These are phyloP conservation scores for Limanda limanda DNA, from an alignment of 2,113 vertebrate genomes.

Conservation along the genomic window DNA sequence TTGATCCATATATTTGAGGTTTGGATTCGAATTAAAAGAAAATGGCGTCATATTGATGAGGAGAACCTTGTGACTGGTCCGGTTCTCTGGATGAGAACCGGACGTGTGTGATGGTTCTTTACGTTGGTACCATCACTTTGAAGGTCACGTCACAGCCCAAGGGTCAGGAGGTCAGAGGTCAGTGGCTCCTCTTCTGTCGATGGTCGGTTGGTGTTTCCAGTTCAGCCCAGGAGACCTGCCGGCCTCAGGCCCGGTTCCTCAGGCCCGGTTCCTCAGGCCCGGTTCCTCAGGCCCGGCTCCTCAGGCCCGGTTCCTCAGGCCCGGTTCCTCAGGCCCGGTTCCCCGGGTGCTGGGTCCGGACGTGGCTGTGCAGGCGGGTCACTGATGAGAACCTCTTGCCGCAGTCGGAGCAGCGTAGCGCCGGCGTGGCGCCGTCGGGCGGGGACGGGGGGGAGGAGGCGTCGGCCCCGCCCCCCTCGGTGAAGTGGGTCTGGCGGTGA, in stretches of 20 bases:
- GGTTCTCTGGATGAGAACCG: too few relatives aligned
- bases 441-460: slow-evolving; percentile 11
- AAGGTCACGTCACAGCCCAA: too few relatives aligned
- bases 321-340: slow-evolving; percentile 60
- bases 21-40: too few relatives aligned
- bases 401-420: slow-evolving; percentile 62
- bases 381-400: slow-evolving; percentile 78
- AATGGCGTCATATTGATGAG: too few relatives aligned
- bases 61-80: too few relatives aligned
- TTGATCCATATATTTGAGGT: too few relatives aligned
- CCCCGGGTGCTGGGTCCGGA: slow-evolving; percentile 64
- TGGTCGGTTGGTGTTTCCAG: not conserved
- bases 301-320: too few relatives aligned
- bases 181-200: not conserved
- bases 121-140: too few relatives aligned
- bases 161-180: not conserved
- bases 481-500: slow-evolving; percentile 75
- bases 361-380: slow-evolving; percentile 73
- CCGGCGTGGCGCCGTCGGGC: not conserved
- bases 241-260: slow-evolving; percentile 49
- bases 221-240: not conserved
- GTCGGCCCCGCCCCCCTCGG: not conserved
- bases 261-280: too few relatives aligned
- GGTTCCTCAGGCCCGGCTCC: too few relatives aligned
- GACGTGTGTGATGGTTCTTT: too few relatives aligned